phyloP scores from a whole-genome alignment of 2,113 vertebrate species.

The Lophotis ruficrista region DNA sequence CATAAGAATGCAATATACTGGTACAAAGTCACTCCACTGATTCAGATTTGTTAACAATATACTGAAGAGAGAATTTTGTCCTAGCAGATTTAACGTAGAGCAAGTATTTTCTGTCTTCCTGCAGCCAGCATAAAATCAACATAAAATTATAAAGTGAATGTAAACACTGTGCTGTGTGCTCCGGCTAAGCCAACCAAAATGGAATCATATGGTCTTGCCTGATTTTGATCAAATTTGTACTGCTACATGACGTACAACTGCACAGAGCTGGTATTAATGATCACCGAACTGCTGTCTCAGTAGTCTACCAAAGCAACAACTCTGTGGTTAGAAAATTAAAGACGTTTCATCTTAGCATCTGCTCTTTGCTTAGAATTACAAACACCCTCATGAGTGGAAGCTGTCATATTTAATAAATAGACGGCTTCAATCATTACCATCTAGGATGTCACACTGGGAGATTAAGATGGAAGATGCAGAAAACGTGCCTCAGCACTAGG shows the following conservation, averaged over 20 bases:
- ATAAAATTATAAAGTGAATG: neutral
- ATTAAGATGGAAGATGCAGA: neutral
- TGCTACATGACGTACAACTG: neutral
- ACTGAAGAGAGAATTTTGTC: neutral
- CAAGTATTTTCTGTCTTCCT: neutral
- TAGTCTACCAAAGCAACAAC: neutral
- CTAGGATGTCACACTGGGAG: neutral
- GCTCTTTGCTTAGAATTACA: constrained; percentile 2
- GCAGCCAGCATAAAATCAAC: constrained; percentile 2
- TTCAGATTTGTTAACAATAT: neutral
- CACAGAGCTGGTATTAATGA: neutral
- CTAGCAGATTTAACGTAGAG: neutral
- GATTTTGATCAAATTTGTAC: constrained; percentile 19
- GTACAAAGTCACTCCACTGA: neutral
- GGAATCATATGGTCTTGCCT: neutral
- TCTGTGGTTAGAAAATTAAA: constrained; percentile 18
- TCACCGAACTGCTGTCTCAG: neutral
- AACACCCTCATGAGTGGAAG: neutral
- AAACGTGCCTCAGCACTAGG: neutral
- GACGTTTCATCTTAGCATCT: neutral
- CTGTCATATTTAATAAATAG: constrained; percentile 24
- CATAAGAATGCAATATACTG: neutral
- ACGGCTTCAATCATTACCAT: neutral
- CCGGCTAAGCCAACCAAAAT: neutral
- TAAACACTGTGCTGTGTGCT: neutral